These are phyloP conservation scores for Macrosiphum euphorbiae DNA, from an alignment of 2,888 invertebrate species.

Conservation along the genomic window DNA sequence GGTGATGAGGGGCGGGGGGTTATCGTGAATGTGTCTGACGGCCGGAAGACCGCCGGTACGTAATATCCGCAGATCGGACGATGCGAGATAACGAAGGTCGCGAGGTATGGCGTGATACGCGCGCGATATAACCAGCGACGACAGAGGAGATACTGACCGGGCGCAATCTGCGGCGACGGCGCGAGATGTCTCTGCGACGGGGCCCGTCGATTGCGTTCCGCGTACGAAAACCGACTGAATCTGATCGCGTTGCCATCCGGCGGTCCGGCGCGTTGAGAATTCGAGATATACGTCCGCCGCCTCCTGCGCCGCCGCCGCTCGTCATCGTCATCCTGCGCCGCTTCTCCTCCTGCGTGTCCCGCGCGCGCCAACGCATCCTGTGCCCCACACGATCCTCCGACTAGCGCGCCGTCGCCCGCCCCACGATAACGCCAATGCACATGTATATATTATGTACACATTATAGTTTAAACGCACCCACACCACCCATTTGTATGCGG, in stretches of 20 bases:
- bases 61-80: not conserved
- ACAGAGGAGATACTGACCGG: not conserved
- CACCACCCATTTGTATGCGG: not conserved
- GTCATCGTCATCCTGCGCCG: not conserved
- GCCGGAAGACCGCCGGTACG: not conserved
- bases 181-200: not conserved
- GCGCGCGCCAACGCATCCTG: not conserved
- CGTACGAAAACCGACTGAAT: constrained; percentile 63
- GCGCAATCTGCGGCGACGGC: not conserved
- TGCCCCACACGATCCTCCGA: not conserved
- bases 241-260: constrained; percentile 51
- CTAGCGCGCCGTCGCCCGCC: not conserved
- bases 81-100: not conserved
- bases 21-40: not conserved
- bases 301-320: not conserved
- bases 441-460: not conserved
- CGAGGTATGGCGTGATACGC: not conserved
- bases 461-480: not conserved
- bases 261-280: constrained; percentile 59
- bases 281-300: constrained; percentile 34
- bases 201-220: constrained; percentile 53
- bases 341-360: not conserved
- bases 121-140: not conserved
- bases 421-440: not conserved
- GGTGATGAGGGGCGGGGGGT: not conserved